phyloP scores from a whole-genome alignment of 2,797 vertebrate species.

The Enteromius afrohamiltoni region DNA sequence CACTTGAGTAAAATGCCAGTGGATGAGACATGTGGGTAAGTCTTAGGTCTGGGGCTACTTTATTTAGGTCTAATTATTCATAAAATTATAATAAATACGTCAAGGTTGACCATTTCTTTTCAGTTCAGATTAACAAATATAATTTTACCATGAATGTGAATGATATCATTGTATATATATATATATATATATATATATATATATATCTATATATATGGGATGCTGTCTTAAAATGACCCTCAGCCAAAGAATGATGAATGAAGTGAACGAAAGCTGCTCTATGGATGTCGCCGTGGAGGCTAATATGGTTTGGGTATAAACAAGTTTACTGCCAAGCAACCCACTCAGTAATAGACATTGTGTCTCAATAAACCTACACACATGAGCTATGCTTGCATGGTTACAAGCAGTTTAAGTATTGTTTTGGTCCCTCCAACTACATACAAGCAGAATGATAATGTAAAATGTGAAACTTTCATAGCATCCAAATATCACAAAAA shows the following conservation, averaged over 20 bases:
- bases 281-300: constrained; percentile 67
- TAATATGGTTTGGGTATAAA: constrained; percentile 79
- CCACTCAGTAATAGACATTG: constrained; percentile 67
- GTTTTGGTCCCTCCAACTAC: background rate
- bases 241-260: constrained; percentile 62
- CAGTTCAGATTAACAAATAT: background rate
- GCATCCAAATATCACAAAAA: background rate
- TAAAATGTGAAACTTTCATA: background rate
- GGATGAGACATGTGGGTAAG: background rate
- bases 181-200: no score
- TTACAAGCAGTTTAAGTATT: background rate
- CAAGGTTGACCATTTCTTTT: background rate
- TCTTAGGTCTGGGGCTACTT: background rate
- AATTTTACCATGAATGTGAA: background rate
- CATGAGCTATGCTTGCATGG: constrained; percentile 60
- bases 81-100: background rate
- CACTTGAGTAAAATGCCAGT: background rate
- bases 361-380: constrained; percentile 66
- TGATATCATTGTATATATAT: background rate
- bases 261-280: constrained; percentile 44
- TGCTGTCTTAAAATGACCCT: constrained; percentile 43
- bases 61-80: background rate
- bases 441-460: background rate
- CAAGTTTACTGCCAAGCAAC: constrained; percentile 77
- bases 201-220: background rate